These are phyloP conservation scores for Batillaria attramentaria DNA, from an alignment of 1,140 invertebrate genomes.

Conservation along the genomic window DNA sequence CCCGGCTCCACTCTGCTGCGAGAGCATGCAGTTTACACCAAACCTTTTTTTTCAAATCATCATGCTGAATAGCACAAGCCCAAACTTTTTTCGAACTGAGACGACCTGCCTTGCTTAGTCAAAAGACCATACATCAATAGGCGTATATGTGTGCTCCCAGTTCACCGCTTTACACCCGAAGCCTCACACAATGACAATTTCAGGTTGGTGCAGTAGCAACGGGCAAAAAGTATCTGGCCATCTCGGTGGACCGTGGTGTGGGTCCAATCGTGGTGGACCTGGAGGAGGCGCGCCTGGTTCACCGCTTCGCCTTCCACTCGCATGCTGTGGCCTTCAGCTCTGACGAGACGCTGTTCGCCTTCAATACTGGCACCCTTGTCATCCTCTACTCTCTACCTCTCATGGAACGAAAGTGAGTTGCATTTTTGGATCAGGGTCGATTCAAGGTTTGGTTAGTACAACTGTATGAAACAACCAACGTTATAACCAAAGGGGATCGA, in stretches of 20 bases:
- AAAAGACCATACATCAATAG: too few species aligned
- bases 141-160: too few species aligned
- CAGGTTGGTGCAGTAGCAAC: constrained; percentile 71
- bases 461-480: not conserved
- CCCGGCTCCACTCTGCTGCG: too few species aligned
- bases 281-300: constrained; percentile 65
- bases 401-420: constrained; percentile 49
- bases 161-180: too few species aligned
- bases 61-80: too few species aligned
- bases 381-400: constrained; percentile 79
- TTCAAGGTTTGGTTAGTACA: not conserved
- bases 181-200: too few species aligned
- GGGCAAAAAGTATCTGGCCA: constrained; percentile 86
- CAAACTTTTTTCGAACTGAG: too few species aligned
- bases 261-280: constrained; percentile 81
- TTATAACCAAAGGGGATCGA: too few species aligned
- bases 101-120: too few species aligned
- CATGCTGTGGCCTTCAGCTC: constrained; percentile 91
- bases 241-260: constrained; percentile 94
- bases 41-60: too few species aligned
- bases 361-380: constrained; percentile 84
- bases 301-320: constrained; percentile 78
- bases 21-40: too few species aligned
- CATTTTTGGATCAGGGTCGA: not conserved
- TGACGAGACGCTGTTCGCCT: constrained; percentile 91